phyloP scores from a whole-genome alignment of 2,113 vertebrate species.

The Cervus canadensis region DNA sequence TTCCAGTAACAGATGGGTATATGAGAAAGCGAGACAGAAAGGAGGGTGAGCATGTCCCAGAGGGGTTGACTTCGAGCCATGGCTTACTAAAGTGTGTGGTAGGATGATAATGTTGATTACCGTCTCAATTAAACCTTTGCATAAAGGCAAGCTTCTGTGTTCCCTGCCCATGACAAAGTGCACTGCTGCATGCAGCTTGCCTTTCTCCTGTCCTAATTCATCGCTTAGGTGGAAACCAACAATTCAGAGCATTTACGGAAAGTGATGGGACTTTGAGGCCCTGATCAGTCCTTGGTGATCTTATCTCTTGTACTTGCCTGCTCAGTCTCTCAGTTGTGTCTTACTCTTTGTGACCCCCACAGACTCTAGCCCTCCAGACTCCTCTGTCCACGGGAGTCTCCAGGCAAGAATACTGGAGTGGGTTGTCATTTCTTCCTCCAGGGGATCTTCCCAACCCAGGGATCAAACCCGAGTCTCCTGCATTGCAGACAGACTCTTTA shows the following conservation, averaged over 20 bases:
- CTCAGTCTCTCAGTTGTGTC: neutral
- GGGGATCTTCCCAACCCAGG: neutral
- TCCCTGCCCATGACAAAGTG: neutral
- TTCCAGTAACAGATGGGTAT: conserved; percentile 51
- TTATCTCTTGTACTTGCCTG: neutral
- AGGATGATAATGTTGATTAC: neutral
- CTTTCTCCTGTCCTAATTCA: neutral
- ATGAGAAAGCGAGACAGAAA: neutral
- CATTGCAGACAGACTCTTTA: neutral
- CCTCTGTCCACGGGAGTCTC: neutral
- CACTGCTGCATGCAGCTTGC: neutral
- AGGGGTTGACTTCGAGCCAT: neutral
- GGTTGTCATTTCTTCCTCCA: neutral
- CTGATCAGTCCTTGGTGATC: neutral
- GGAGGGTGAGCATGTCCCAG: neutral
- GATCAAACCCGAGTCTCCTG: neutral
- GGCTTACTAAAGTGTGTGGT: neutral
- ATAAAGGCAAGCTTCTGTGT: neutral
- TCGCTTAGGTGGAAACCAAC: neutral
- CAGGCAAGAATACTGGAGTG: neutral
- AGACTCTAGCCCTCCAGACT: neutral
- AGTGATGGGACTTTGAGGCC: neutral
- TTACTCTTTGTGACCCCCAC: neutral
- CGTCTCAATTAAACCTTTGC: neutral
- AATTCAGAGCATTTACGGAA: neutral